Evolutionary conservation across 2,888 invertebrate genomes (phyloP), one percentile per base, ranked within the genome.

Genomic region (Standfussiana lucernea): DNA sequence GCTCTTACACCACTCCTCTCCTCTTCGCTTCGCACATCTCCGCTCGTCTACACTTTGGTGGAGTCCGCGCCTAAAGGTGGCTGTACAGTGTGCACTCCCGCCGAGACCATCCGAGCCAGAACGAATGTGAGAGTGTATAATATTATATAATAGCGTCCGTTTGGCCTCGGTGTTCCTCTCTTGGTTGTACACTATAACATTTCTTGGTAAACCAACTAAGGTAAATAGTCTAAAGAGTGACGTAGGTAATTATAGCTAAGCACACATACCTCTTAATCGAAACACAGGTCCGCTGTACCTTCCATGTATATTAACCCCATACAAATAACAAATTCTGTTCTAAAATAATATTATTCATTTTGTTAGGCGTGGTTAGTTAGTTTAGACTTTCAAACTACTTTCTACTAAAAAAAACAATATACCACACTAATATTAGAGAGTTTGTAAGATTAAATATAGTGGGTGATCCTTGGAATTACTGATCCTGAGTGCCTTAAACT

Each of bases 301-400:
- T 45, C 3, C 42, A 1, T 56, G 5, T 42, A 15, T 18, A 42
- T 10, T 10, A 42, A 56, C 42, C 28, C 21, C 35, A 24, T 7
- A 40, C 18, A 15, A 42, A n/a, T 40, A n/a, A 4, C 32, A 11
- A 1, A 21, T 11, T 28, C 28, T 45, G 24, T 21, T 45, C 45
- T 59, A 45, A 13, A 59, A 59, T 45, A 59, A 75, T 59, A 75
- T 75, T 28, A 28, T 1, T 28, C 5, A 28, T 59, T 37, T 37
- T 11, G 28, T 28, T 15, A 28, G 15, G 28, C 28, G 15, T 2
- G 21, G 56, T 28, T 56, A 56, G 28, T 13, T 53, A 28, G 6
- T 15, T n/a, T n/a, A n/a, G n/a, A n/a, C n/a, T n/a, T n/a, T n/a
- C n/a, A n/a, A n/a, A n/a, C n/a, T n/a, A n/a, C n/a, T n/a, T n/a